These are phyloP conservation scores for Volucella inflata DNA, from an alignment of 2,888 invertebrate genomes.

Conservation along the genomic window DNA sequence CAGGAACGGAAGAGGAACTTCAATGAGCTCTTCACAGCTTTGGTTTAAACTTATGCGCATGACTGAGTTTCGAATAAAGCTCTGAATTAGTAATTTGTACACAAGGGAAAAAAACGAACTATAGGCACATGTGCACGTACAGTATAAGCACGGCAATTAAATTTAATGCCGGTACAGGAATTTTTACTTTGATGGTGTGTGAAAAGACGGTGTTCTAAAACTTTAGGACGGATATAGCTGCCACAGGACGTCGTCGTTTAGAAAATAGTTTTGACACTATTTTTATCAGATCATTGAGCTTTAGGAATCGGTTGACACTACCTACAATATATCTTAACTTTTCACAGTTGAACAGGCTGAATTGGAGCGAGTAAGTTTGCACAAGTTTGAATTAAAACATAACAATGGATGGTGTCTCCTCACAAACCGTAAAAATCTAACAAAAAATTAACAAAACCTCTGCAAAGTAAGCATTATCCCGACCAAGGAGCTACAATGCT, in stretches of 20 bases:
- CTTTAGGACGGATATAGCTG: conserved; percentile 34
- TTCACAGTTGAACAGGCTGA: too few species aligned
- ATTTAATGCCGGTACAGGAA: conserved; percentile 54
- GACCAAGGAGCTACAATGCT: too few species aligned
- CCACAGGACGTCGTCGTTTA: not conserved
- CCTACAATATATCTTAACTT: too few species aligned
- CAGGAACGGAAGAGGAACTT: not conserved
- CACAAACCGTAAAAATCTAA: too few species aligned
- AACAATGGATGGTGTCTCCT: too few species aligned
- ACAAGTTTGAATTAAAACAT: too few species aligned
- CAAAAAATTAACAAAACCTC: too few species aligned
- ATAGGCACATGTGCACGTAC: conserved; percentile 34
- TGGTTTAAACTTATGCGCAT: conserved; percentile 40
- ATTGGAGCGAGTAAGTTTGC: too few species aligned
- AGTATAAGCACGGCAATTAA: conserved; percentile 4
- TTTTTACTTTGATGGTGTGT: conserved; percentile 46
- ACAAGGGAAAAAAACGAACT: conserved; percentile 11
- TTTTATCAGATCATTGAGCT: too few species aligned
- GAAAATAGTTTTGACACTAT: too few species aligned
- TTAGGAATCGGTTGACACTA: too few species aligned
- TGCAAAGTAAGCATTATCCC: too few species aligned
- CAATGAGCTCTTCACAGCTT: conserved; percentile 6
- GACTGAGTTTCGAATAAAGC: conserved; percentile 49
- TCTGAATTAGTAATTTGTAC: conserved; percentile 41
- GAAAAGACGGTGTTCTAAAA: conserved; percentile 40